phyloP scores from a whole-genome alignment of 2,888 invertebrate genomes.

The Sarcophaga variegata region DNA sequence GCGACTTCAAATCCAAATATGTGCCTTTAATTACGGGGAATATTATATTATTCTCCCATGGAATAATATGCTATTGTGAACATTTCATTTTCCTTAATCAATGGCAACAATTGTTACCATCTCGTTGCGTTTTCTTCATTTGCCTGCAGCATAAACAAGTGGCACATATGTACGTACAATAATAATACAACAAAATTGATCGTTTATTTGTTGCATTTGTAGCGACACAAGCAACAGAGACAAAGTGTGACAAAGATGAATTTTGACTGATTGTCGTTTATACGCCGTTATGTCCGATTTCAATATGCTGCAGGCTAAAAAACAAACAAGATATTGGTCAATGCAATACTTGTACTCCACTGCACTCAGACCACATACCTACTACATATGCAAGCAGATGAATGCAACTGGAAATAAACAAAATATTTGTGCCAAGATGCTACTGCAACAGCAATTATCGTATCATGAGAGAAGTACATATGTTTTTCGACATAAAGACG shows the following conservation, averaged over 20 bases:
- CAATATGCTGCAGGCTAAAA: constrained; percentile 50
- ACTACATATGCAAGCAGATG: neutral
- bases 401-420: constrained; percentile 4
- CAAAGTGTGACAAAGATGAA: constrained; percentile 60
- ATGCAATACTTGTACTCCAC: neutral
- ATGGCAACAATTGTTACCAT: constrained; percentile 1
- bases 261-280: constrained; percentile 64
- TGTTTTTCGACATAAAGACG: neutral
- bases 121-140: neutral
- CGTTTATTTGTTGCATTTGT: constrained; percentile 29
- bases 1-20: too few species aligned
- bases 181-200: constrained; percentile 30
- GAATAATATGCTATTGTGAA: too few species aligned
- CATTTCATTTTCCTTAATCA: too few species aligned
- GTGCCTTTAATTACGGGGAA: too few species aligned
- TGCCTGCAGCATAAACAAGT: neutral
- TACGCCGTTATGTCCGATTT: constrained; percentile 50
- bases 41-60: too few species aligned
- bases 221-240: constrained; percentile 7
- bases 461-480: neutral
- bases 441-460: constrained; percentile 5
- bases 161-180: constrained; percentile 8
- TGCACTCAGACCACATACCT: too few species aligned
- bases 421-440: constrained; percentile 25
- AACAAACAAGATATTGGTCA: constrained; percentile 29